A percentile compares a stretch with the other conserved stretches of the same genome.
Evolutionary conservation across 2,113 vertebrate species (phyloP).

Genomic region (Ciconia maguari): DNA sequence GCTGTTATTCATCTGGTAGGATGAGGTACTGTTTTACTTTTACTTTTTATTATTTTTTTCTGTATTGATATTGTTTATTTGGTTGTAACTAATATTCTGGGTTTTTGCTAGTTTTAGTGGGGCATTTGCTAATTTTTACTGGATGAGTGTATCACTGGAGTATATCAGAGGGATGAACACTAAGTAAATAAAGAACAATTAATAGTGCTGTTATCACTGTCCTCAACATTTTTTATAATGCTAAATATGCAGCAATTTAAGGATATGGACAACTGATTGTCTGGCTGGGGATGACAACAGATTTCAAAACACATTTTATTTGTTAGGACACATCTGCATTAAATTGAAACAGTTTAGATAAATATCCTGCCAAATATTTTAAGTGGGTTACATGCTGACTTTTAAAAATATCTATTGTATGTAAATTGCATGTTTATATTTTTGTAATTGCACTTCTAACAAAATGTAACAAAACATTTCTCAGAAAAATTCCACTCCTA

Average conservation of each 20-base stretch:
- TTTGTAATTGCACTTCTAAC: constrained; percentile 36
- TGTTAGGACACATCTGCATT: constrained; percentile 25
- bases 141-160: background rate
- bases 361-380: constrained; percentile 43
- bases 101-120: background rate
- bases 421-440: constrained; percentile 27
- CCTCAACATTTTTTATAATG: background rate
- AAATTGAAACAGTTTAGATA: constrained; percentile 20
- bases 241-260: background rate
- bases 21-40: background rate
- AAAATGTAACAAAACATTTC: constrained; percentile 12
- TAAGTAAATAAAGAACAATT: background rate
- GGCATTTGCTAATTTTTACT: background rate
- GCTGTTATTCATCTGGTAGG: background rate
- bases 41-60: background rate
- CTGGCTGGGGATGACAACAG: background rate
- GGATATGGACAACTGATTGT: background rate
- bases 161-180: background rate
- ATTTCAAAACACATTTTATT: constrained; percentile 24
- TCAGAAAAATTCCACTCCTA: background rate
- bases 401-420: constrained; percentile 20
- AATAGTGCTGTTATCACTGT: background rate
- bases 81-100: background rate
- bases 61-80: background rate
- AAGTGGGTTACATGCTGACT: background rate